Evolutionary conservation across 2,888 invertebrate species (phyloP), one percentile per base, ranked within the genome.

Genomic region (Drosophila mettleri): DNA sequence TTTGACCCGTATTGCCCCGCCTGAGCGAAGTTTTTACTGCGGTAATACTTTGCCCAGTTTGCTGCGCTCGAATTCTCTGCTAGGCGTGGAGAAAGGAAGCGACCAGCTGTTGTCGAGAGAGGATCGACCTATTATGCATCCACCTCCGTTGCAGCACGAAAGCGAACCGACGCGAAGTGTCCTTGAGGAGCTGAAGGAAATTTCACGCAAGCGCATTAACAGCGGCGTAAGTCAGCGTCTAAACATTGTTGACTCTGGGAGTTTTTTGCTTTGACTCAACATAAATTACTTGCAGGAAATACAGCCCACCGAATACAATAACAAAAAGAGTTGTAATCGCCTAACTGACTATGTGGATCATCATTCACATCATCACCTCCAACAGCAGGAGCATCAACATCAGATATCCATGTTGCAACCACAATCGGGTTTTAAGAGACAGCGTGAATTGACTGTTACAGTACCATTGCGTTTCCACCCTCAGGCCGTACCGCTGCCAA

Each of bases 141-240:
- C 91, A 7, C 90, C 89, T 2, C 85, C 90, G 22, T 86, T 89
- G 4, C 88, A 91, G 27, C 88, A 89, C 0, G 91, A 91, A 51
- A 90, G 87, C 53, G 93, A 93, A 51, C 92, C 92, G 3, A 93
- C 93, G 1, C 91, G 93, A 54, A 94, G 93, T 84, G 93, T 94
- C 5, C 84, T 94, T 34, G 94, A 94, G 82, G 94, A 93, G 14
- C 82, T 94, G 0, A 94, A 93, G 71, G 94, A 94, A 86, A 94
- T 94, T 52, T 94, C 94, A 1, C 90, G 94, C 24, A 94, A 94
- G 84, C 91, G 94, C 34, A 93, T 94, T 29, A 93, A 93, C 75
- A 92, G 92, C 41, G 92, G 91, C 74, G 93, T 92, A 85, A 84
- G 89, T 87, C 22, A 14, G 3, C 36, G 49, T 8, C 16, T 7